Conservation (phyloP, 1,140 invertebrate species). For the Charaxes varanes region DNA sequence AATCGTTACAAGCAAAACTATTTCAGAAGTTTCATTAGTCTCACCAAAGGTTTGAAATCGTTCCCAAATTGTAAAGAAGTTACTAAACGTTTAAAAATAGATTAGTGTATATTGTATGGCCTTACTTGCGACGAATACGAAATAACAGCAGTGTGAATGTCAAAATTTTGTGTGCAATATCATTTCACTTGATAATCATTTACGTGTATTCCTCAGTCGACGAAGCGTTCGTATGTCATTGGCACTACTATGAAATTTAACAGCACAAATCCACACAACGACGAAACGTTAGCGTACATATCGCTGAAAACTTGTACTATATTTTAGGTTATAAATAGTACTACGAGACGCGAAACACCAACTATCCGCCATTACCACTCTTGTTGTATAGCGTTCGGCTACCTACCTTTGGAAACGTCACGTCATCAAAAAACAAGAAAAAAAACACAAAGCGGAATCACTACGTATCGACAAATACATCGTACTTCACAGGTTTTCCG, state of each 20-base stretch:
- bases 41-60: slow-evolving; percentile 63
- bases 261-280: slow-evolving; percentile 68
- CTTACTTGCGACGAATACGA: slow-evolving; percentile 72
- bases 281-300: slow-evolving; percentile 72
- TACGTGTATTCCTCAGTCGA: slow-evolving; percentile 55
- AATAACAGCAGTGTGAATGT: slow-evolving; percentile 72
- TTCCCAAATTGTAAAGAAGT: slow-evolving; percentile 69
- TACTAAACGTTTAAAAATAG: slow-evolving; percentile 74
- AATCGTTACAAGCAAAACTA: slow-evolving; percentile 63
- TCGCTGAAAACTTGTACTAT: slow-evolving; percentile 73
- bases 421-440: slow-evolving; percentile 62
- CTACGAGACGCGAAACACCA: slow-evolving; percentile 71
- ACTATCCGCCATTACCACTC: slow-evolving; percentile 72
- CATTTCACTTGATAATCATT: slow-evolving; percentile 70
- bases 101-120: slow-evolving; percentile 74
- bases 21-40: slow-evolving; percentile 62
- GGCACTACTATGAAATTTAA: slow-evolving; percentile 66
- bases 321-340: slow-evolving; percentile 75
- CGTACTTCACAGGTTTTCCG: slow-evolving; percentile 20
- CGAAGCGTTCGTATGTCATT: slow-evolving; percentile 62
- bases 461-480: slow-evolving; percentile 30
- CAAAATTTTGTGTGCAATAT: slow-evolving; percentile 72
- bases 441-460: slow-evolving; percentile 41
- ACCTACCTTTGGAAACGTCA: slow-evolving; percentile 52
- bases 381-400: slow-evolving; percentile 59